A percentile compares a stretch with the other conserved stretches of the same genome.
These are phyloP conservation scores for Caenorhabditis wallacei DNA, from an alignment of 2,888 invertebrate species.

Conservation along the genomic window DNA sequence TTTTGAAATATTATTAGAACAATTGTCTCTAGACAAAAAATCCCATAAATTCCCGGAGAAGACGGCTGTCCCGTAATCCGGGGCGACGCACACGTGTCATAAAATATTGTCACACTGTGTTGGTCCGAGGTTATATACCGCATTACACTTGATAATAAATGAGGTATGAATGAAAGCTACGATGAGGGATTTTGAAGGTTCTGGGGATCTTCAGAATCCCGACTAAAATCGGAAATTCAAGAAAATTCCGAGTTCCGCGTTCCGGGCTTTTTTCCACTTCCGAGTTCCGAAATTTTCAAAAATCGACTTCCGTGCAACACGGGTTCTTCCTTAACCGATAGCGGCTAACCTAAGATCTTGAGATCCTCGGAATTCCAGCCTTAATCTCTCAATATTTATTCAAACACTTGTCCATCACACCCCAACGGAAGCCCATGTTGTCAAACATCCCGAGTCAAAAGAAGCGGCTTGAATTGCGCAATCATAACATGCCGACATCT, in stretches of 20 bases:
- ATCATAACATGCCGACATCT: not conserved
- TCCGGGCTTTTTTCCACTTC: too few species aligned
- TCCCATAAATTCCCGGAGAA: slow-evolving; percentile 4
- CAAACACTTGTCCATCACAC: too few species aligned
- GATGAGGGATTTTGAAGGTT: too few species aligned
- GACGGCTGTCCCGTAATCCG: slow-evolving; percentile 32
- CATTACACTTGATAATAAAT: slow-evolving; percentile 34
- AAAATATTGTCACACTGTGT: slow-evolving; percentile 24
- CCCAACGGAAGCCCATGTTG: not conserved
- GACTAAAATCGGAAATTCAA: too few species aligned
- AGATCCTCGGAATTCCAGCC: too few species aligned
- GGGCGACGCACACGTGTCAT: slow-evolving; percentile 9
- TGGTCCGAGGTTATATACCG: slow-evolving; percentile 25
- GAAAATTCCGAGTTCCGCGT: too few species aligned
- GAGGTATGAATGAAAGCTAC: not conserved
- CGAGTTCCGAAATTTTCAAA: too few species aligned
- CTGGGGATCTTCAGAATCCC: too few species aligned
- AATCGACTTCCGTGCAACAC: too few species aligned
- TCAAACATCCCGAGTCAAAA: not conserved
- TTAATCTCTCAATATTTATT: too few species aligned
- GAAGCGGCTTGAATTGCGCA: not conserved
- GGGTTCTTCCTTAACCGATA: too few species aligned
- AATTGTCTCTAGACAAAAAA: not conserved
- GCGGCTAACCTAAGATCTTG: too few species aligned
- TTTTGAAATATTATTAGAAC: not conserved